phyloP scores from a whole-genome alignment of 2,888 invertebrate genomes.

The Limnephilus lunatus region DNA sequence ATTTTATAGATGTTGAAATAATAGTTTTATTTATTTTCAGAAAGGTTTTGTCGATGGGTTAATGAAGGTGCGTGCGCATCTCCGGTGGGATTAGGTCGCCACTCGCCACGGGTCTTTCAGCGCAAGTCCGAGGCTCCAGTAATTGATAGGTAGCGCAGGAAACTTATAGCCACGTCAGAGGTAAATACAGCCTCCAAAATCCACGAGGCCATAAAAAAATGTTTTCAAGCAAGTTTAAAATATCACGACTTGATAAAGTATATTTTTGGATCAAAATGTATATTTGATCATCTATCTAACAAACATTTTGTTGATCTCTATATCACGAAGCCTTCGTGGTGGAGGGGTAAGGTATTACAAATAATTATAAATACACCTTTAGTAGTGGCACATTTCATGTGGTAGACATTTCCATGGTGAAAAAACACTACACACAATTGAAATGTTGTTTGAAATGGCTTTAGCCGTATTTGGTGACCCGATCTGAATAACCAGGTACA shows the following conservation, averaged over 20 bases:
- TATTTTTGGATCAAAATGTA: too few species aligned
- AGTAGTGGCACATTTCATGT: too few species aligned
- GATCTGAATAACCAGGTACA: too few species aligned
- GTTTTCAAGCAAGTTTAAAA: not conserved
- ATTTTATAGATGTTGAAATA: not conserved
- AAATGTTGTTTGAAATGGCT: too few species aligned
- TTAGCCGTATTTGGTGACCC: too few species aligned
- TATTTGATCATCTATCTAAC: not conserved
- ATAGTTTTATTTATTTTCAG: not conserved
- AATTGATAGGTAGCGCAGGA: conserved; percentile 19
- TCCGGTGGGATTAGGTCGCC: not conserved
- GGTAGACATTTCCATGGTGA: too few species aligned
- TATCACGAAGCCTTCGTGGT: not conserved
- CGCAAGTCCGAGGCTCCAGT: conserved; percentile 12
- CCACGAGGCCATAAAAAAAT: not conserved
- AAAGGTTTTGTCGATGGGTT: conserved; percentile 2
- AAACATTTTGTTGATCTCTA: not conserved
- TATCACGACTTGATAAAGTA: not conserved
- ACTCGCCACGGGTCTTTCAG: not conserved
- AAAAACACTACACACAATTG: too few species aligned
- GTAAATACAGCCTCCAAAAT: not conserved
- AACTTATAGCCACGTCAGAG: conserved; percentile 7
- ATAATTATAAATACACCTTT: too few species aligned
- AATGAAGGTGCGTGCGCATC: conserved; percentile 3
- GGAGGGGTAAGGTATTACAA: too few species aligned